A percentile compares a stretch with the other conserved stretches of the same genome.
These are phyloP conservation scores for Drosophila navojoa DNA, from an alignment of 1,140 invertebrate species.

Conservation along the genomic window DNA sequence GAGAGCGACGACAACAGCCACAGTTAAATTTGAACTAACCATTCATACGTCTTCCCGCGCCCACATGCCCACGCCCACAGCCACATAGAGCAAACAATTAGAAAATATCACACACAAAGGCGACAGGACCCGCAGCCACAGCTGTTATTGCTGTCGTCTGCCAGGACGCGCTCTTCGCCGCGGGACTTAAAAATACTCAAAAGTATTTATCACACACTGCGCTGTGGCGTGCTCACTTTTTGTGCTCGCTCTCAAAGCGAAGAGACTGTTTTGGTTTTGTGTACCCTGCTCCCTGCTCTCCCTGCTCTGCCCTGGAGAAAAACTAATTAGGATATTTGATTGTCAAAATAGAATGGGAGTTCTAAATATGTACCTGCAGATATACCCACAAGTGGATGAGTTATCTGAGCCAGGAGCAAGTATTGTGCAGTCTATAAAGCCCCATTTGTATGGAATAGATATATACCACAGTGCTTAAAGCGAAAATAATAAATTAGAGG, in stretches of 20 bases:
- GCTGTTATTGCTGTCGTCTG: not conserved
- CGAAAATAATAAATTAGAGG: constrained; percentile 28
- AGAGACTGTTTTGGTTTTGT: too few species aligned
- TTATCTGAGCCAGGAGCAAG: too few species aligned
- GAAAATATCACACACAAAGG: constrained; percentile 33
- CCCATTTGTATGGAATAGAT: too few species aligned
- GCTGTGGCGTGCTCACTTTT: too few species aligned
- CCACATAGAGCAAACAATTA: constrained; percentile 27
- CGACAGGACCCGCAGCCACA: not conserved
- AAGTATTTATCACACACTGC: constrained; percentile 34
- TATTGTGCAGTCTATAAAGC: too few species aligned
- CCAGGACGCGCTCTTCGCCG: not conserved
- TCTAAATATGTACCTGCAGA: too few species aligned
- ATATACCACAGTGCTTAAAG: constrained; percentile 12
- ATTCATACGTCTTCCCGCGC: constrained; percentile 37
- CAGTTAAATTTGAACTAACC: constrained; percentile 55
- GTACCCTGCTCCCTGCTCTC: too few species aligned
- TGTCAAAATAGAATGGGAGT: too few species aligned
- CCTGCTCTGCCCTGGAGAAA: too few species aligned
- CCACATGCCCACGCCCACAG: constrained; percentile 18
- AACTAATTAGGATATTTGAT: too few species aligned
- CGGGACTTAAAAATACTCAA: constrained; percentile 21
- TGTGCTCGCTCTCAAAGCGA: too few species aligned
- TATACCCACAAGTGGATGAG: too few species aligned
- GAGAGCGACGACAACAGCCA: constrained; percentile 5